Base-by-base conservation (phyloP, 2,888 invertebrate species). In the Tryphoninae sp. region DNA sequence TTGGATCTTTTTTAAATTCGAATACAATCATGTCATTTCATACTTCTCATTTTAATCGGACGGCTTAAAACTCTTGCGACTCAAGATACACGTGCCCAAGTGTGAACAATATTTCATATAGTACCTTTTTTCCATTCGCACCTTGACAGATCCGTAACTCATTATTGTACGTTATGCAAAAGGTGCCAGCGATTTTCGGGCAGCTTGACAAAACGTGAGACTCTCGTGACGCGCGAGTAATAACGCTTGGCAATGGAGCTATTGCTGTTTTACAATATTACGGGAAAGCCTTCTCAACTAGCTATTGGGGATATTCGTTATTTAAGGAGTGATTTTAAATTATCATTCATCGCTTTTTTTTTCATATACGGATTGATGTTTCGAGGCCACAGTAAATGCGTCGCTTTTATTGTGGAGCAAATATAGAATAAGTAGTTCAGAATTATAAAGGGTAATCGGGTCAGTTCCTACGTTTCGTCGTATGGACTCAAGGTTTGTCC, bases 401-500 rank as follows among this genome's bases (percentile, higher is more conserved):
- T 33, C 61, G 42, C 62, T 51, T 33, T 68, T 65, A 22, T 61
- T 9, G 2, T 13, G 9, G 75, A 62, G 58, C 49, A 81, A 81
- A 78, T 75, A 78, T 78, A 81, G 78, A 81, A 78, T 53, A 67
- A 78, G 65, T 74, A 33, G 59, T 75, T 58, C 55, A 74, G 69
- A 64, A 33, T 59, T 64, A 76, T 45, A 4, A 3, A 45, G 45
- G 2, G 13, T 11, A 62, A 51, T 58, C 22, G 19, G 59, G 61
- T 62, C 59, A 61, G 22, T 64, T 76, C 61, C 26, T 19, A n/a
- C 19, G n/a, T 69, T 65, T 23, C 49, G 19, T 68, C 62, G 73
- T 49, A 59, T 55, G 69, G 62, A 71, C 55, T 45, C 26, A 33
- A 69, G 26, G 9, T 49, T 77, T 45, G 73, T 73, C 69, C 62